Evolutionary conservation across 1,140 invertebrate species (phyloP).

Genomic region (Drepana arcuata): DNA sequence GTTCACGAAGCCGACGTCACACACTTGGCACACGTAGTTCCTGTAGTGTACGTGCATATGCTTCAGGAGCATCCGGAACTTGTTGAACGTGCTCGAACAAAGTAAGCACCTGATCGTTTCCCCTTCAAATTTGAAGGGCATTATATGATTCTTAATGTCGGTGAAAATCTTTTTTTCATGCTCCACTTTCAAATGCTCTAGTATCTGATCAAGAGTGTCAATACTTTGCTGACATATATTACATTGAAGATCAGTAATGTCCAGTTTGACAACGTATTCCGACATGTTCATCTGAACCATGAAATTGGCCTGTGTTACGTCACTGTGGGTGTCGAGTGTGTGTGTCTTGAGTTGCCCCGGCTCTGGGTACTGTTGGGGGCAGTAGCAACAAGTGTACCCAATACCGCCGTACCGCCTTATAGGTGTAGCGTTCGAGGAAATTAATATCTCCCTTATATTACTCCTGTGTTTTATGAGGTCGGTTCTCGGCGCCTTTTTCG

Average conservation of each 20-base stretch:
- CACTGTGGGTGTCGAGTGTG: conserved; percentile 1
- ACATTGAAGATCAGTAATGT: not conserved
- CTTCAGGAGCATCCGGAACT: not conserved
- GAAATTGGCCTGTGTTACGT: not conserved
- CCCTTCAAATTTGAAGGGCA: not conserved
- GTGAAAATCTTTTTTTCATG: not conserved
- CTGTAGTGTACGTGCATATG: not conserved
- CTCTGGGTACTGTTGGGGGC: conserved; percentile 1
- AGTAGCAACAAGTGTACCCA: conserved; percentile 12
- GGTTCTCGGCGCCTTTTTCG: too few relatives aligned
- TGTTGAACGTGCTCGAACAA: not conserved
- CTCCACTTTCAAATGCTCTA: not conserved
- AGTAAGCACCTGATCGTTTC: not conserved
- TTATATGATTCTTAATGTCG: not conserved
- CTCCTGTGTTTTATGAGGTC: not conserved
- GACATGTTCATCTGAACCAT: not conserved
- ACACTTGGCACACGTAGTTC: not conserved
- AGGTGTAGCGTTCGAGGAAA: conserved; percentile 10
- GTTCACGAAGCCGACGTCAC: not conserved
- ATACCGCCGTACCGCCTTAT: conserved; percentile 1
- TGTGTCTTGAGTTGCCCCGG: conserved; percentile 9
- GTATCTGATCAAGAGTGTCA: not conserved
- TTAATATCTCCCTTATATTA: not conserved
- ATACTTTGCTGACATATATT: not conserved
- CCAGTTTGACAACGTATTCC: not conserved